Percentiles rank a stretch among this genome's conserved stretches.
Conservation (phyloP, 1,140 invertebrate species). For the Leptopilina clavipes region DNA sequence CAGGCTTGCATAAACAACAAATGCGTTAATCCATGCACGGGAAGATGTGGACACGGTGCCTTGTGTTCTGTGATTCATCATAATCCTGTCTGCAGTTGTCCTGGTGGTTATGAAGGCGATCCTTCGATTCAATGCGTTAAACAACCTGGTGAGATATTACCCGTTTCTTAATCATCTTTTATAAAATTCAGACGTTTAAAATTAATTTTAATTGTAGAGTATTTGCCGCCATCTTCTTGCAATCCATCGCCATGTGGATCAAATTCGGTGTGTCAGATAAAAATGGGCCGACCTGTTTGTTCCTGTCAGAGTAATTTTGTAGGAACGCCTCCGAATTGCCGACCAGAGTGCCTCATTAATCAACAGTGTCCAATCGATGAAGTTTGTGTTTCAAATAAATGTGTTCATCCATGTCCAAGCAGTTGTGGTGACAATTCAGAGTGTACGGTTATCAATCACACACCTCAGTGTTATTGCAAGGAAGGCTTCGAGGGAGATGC, state of each 20-base stretch:
- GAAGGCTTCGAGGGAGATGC: conserved; percentile 87
- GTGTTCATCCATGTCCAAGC: conserved; percentile 83
- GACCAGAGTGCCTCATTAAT: conserved; percentile 84
- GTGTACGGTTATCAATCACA: conserved; percentile 88
- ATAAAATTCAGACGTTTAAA: too few relatives aligned
- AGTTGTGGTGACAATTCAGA: conserved; percentile 86
- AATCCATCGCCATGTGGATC: conserved; percentile 88
- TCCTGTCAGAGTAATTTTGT: conserved; percentile 86
- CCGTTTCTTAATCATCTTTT: too few relatives aligned
- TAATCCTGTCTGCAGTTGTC: conserved; percentile 88
- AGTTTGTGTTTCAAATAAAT: conserved; percentile 88
- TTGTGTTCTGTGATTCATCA: conserved; percentile 86
- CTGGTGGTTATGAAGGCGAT: conserved; percentile 84
- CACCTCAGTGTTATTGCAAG: conserved; percentile 86
- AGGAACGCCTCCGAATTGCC: conserved; percentile 83
- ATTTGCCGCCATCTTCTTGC: conserved; percentile 78
- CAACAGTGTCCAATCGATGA: conserved; percentile 84
- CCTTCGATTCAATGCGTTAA: conserved; percentile 84
- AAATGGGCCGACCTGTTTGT: conserved; percentile 84
- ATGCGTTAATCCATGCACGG: conserved; percentile 86
- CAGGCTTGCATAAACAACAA: conserved; percentile 86
- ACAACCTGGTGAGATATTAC: conserved; percentile 61
- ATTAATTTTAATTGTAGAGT: conserved; percentile 54
- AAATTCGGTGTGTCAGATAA: conserved; percentile 89
- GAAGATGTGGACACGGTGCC: conserved; percentile 85